Base-by-base conservation (phyloP, 2,888 invertebrate species). In the Frankliniella fusca region DNA sequence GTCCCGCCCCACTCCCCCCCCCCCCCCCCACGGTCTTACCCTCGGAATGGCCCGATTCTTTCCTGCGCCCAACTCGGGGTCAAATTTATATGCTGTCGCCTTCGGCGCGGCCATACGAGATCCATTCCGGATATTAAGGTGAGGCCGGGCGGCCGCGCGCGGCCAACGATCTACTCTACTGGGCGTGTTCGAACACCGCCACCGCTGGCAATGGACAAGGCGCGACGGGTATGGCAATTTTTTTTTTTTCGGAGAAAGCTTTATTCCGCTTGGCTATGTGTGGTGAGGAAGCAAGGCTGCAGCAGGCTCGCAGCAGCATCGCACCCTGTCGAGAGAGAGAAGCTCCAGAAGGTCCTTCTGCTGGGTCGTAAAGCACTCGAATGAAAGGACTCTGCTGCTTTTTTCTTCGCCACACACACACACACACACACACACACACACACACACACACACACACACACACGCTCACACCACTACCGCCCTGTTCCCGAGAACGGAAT, bases 281-380 rank as follows among this genome's bases (percentile, higher is more conserved):
- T 2, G 38, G 38, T 38, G 38, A 38, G 38, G 38, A 38, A 38
- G 38, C 3, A 38, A n/a, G n/a, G n/a, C n/a, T n/a, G n/a, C 38
- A 38, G 38, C 38, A 38, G 38, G 38, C 38, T 38, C 3, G 3
- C 5, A 38, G 38, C 38, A 38, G 38, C 38, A 38, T n/a, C n/a
- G 38, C 38, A 38, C 38, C 38, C 38, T 38, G 38, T 38, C 38
- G 38, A 38, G 38, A 38, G 38, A 38, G 38, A 38, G 38, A 38
- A 38, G 38, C 3, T 38, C 38, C 38, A 38, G 38, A 61, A 61
- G 61, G 61, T 61, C 38, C 38, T 38, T 61, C 61, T n/a, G 61
- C 15, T 3, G n/a, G 70, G 70, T 27, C 70, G 70, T 76, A 76
- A 76, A 76, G 70, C 70, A 76, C 70, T 76, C 70, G 23, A 76